Evolutionary conservation across 2,797 vertebrate species (phyloP).

Genomic region (Ctenopoma kingsleyae): DNA sequence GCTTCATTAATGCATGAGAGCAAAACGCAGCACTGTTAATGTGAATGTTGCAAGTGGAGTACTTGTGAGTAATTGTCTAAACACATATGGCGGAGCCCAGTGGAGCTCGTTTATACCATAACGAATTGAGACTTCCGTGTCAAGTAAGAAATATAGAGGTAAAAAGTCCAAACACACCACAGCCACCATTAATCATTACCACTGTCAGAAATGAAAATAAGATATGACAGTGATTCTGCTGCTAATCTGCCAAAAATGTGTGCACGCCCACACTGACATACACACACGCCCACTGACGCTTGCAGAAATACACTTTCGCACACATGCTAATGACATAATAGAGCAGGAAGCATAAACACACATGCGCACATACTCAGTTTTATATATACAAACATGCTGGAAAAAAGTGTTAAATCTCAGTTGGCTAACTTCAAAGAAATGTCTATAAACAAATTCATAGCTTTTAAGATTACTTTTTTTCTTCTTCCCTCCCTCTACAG

Average conservation of each 20-base stretch:
- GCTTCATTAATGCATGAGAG: slow-evolving; percentile 82
- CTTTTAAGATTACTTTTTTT: slow-evolving; percentile 52
- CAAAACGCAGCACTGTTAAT: slow-evolving; percentile 70
- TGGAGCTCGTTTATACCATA: slow-evolving; percentile 79
- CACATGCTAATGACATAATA: slow-evolving; percentile 79
- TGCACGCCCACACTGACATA: slow-evolving; percentile 62
- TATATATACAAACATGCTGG: slow-evolving; percentile 59
- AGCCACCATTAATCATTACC: slow-evolving; percentile 83
- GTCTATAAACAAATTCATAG: slow-evolving; percentile 60
- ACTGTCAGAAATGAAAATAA: slow-evolving; percentile 85
- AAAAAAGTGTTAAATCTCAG: slow-evolving; percentile 62
- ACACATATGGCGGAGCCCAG: slow-evolving; percentile 78
- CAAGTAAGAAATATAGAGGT: slow-evolving; percentile 82
- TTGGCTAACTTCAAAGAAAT: slow-evolving; percentile 64
- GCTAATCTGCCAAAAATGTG: slow-evolving; percentile 83
- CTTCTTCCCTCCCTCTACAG: slow-evolving; percentile 25
- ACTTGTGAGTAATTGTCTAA: slow-evolving; percentile 80
- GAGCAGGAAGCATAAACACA: slow-evolving; percentile 69
- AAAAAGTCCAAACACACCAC: slow-evolving; percentile 83
- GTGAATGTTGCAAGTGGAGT: slow-evolving; percentile 61
- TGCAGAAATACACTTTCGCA: slow-evolving; percentile 58
- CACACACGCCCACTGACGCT: slow-evolving; percentile 62
- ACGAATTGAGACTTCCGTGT: slow-evolving; percentile 84
- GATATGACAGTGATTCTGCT: slow-evolving; percentile 84
- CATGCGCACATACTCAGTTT: slow-evolving; percentile 62